These are phyloP conservation scores for Axis porcinus DNA, from an alignment of 2,113 vertebrate genomes.

Conservation along the genomic window DNA sequence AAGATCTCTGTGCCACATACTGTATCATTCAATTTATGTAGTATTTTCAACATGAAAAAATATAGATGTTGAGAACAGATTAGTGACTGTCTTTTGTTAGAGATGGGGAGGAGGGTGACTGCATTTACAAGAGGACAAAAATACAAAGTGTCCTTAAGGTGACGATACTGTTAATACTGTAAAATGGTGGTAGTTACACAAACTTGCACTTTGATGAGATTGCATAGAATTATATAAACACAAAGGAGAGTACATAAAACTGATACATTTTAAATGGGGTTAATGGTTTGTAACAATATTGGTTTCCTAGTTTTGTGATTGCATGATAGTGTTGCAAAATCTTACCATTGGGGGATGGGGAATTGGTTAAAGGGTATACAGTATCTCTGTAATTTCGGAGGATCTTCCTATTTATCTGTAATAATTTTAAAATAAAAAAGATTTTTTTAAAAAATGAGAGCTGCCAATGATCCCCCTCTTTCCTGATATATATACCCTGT, in stretches of 20 bases:
- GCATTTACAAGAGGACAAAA: not conserved
- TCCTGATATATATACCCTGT: not conserved
- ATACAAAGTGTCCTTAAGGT: not conserved
- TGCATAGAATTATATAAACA: not conserved
- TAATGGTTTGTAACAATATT: not conserved
- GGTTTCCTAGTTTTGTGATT: not conserved
- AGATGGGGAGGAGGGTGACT: not conserved
- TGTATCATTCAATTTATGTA: not conserved
- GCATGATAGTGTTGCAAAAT: not conserved
- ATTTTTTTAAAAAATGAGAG: not conserved
- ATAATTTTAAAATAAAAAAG: not conserved
- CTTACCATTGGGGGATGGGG: not conserved
- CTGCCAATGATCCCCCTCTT: not conserved
- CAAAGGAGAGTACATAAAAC: not conserved
- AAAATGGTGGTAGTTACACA: not conserved
- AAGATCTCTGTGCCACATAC: not conserved
- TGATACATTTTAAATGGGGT: not conserved
- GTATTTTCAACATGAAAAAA: not conserved
- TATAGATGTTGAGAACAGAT: not conserved
- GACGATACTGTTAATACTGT: not conserved
- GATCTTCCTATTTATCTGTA: not conserved
- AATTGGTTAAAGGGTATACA: not conserved
- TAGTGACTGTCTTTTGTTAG: not conserved
- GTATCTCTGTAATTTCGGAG: not conserved
- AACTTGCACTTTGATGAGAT: not conserved